Conservation (phyloP, 2,113 vertebrate species). For the Syngnathus floridae region DNA sequence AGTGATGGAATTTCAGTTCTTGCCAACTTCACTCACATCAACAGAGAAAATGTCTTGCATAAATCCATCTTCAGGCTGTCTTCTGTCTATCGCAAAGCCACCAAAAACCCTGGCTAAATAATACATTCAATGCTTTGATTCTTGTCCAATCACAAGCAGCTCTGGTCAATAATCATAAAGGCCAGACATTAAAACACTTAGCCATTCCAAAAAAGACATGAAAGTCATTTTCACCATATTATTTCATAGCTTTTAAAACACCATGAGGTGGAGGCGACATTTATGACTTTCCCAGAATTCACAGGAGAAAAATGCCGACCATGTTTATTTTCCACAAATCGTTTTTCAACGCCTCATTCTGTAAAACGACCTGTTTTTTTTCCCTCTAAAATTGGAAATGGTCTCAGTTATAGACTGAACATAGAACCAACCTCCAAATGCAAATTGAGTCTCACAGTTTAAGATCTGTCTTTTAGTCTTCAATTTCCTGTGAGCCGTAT, state of each 20-base stretch:
- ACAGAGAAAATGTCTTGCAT: background rate
- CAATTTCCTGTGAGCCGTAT: constrained; percentile 59
- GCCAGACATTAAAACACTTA: background rate
- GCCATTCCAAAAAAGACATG: background rate
- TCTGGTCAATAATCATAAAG: background rate
- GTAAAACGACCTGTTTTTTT: constrained; percentile 14
- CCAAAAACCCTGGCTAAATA: background rate
- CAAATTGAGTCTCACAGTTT: constrained; percentile 23
- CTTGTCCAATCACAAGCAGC: background rate
- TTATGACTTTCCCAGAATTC: constrained; percentile 31
- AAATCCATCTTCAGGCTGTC: background rate
- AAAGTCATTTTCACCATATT: background rate
- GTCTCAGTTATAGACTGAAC: background rate
- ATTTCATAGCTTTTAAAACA: constrained; percentile 2
- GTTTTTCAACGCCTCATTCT: constrained; percentile 13
- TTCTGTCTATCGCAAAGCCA: background rate
- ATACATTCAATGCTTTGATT: background rate
- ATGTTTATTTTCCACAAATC: constrained; percentile 28
- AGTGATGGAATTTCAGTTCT: background rate
- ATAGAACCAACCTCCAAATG: constrained; percentile 5
- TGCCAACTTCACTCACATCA: constrained; percentile 1
- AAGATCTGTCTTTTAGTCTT: constrained; percentile 15
- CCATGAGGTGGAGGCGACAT: constrained; percentile 15
- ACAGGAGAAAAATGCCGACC: constrained; percentile 13
- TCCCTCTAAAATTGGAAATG: constrained; percentile 1